These are phyloP conservation scores for Tetramorium alpestre DNA, from an alignment of 1,140 invertebrate species.

Conservation along the genomic window DNA sequence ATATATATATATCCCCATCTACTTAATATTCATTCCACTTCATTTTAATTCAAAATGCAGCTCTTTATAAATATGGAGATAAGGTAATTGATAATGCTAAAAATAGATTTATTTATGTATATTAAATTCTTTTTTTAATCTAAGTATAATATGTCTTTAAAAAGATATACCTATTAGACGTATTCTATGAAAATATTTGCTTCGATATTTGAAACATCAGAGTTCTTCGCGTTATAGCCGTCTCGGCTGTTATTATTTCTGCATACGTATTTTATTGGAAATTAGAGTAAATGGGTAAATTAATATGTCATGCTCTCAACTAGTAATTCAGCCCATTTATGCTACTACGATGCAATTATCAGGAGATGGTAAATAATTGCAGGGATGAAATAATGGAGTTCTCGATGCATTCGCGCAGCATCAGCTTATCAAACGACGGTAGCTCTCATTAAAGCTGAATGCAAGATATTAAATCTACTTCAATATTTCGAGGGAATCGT, in stretches of 20 bases:
- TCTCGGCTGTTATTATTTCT: not conserved
- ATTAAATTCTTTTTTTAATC: not conserved
- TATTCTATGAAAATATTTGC: not conserved
- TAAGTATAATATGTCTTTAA: not conserved
- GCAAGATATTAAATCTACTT: constrained; percentile 21
- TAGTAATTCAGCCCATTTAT: constrained; percentile 16
- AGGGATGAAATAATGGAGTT: constrained; percentile 39
- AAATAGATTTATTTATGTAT: not conserved
- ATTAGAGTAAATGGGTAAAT: constrained; percentile 41
- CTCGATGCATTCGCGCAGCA: constrained; percentile 2
- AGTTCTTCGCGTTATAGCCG: not conserved
- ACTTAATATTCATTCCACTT: not conserved
- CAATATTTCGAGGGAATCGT: not conserved
- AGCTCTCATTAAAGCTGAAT: constrained; percentile 34
- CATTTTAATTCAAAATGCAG: not conserved
- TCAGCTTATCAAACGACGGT: constrained; percentile 42
- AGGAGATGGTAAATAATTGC: constrained; percentile 39
- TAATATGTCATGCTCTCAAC: constrained; percentile 17
- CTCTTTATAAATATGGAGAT: constrained; percentile 4
- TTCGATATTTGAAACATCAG: not conserved
- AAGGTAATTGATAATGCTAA: not conserved
- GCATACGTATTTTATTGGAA: constrained; percentile 13
- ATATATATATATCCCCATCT: not conserved
- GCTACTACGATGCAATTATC: constrained; percentile 29
- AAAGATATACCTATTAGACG: not conserved